Evolutionary conservation across 1,140 invertebrate species (phyloP).

Genomic region (Drosophila subpulchrella): DNA sequence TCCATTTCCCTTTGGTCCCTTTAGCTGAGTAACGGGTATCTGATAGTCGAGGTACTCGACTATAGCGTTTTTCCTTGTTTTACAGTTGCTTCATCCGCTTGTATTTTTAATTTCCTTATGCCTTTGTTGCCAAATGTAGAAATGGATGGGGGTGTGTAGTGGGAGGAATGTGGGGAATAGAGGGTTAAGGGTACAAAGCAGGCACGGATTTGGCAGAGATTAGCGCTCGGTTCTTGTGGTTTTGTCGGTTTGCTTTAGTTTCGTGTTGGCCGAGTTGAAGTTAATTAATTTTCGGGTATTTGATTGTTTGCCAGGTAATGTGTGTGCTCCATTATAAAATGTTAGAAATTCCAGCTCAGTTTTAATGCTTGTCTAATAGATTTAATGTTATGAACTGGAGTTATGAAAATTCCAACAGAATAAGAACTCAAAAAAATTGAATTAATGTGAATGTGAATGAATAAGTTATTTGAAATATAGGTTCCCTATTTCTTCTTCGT

Average conservation of each 20-base stretch:
- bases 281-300: slow-evolving; percentile 71
- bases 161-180: not conserved
- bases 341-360: not conserved
- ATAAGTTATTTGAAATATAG: not conserved
- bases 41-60: no score
- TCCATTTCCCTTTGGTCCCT: no score
- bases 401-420: not conserved
- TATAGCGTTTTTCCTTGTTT: no score
- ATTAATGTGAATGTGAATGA: not conserved
- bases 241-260: slow-evolving; percentile 37
- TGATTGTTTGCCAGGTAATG: slow-evolving; percentile 30
- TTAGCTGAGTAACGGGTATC: no score
- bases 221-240: slow-evolving; percentile 53
- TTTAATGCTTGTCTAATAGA: not conserved
- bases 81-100: slow-evolving; percentile 42
- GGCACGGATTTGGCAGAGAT: slow-evolving; percentile 57
- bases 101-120: slow-evolving; percentile 34
- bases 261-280: slow-evolving; percentile 29
- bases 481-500: slow-evolving; percentile 8
- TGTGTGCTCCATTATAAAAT: not conserved
- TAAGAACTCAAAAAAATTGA: no score
- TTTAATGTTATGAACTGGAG: not conserved
- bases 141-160: slow-evolving; percentile 3
- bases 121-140: slow-evolving; percentile 40
- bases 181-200: slow-evolving; percentile 3